Evolutionary conservation across 2,797 vertebrate genomes (phyloP), one percentile per base, ranked within the genome.

Genomic region (Limosa lapponica): DNA sequence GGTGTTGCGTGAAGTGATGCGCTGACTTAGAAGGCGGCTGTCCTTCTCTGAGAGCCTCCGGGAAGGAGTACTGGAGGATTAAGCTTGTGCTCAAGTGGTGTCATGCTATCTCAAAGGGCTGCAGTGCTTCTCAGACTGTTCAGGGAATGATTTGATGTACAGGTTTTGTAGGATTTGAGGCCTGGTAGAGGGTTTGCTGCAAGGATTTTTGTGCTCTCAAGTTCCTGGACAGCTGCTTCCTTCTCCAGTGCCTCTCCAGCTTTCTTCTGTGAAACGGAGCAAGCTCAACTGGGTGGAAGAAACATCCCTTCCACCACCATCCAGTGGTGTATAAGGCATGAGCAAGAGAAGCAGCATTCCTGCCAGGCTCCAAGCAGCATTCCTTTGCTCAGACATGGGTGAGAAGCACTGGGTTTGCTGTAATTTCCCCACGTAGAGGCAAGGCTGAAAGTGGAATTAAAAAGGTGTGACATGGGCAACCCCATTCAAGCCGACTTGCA

Each of bases 351-450:
- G 49, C 64, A 66, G 88, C 55, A 15, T 16, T 54, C 14, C 36
- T 52, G 52, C 2, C 13, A 1, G n/a, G 14, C 11, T 78, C 19
- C 28, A 16, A n/a, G 64, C 89, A 55, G 25, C 0, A 1, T 32
- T 52, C 19, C 49, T 44, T 4, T 62, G 51, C 7, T 73, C 4
- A 3, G 16, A 8, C 10, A 1, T 2, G 44, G 46, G 52, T 0
- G 0, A 37, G 34, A 85, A 54, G 65, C 23, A 3, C 14, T 17
- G 43, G n/a, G 27, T 11, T 52, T 83, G 19, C 72, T 70, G 32
- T 3, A 32, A 23, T 12, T 49, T 24, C 22, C 32, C 0, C 0
- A 11, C 0, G 1, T 0, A n/a, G 73, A 30, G n/a, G 54, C 23
- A 72, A 65, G 41, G 77, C 44, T 90, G 87, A 36, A 27, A 69